phyloP scores from a whole-genome alignment of 2,797 vertebrate genomes.

The Anas bernieri region DNA sequence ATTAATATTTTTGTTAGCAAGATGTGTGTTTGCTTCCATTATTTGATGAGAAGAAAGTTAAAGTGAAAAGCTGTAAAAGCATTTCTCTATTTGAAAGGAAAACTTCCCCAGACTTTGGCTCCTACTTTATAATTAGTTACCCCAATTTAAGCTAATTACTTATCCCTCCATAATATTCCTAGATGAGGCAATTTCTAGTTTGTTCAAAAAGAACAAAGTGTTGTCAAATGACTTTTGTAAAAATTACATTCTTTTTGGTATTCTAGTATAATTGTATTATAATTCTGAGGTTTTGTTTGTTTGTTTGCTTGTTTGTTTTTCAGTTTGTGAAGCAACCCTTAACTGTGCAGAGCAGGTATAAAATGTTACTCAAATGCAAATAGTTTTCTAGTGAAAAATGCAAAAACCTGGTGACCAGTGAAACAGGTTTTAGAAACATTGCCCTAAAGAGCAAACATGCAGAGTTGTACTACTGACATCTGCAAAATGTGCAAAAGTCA shows the following conservation, averaged over 20 bases:
- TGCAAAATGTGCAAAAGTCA: neutral
- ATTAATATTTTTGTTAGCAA: neutral
- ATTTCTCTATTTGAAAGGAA: neutral
- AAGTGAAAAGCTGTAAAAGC: neutral
- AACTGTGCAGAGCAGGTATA: neutral
- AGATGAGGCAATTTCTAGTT: neutral
- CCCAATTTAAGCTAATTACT: neutral
- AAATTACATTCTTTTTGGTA: neutral
- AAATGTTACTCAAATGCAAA: neutral
- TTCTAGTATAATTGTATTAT: neutral
- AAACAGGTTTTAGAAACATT: neutral
- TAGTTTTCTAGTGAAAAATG: neutral
- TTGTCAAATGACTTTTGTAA: neutral
- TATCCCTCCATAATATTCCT: neutral
- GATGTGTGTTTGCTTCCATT: neutral
- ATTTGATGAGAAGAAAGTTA: neutral
- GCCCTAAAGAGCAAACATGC: neutral
- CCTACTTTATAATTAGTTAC: neutral
- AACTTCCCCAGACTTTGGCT: neutral
- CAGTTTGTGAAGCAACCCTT: neutral
- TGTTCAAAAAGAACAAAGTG: neutral
- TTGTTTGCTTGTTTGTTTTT: neutral
- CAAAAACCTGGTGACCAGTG: neutral
- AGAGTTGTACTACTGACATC: neutral
- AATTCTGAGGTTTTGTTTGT: no score